Evolutionary conservation across 1,140 invertebrate genomes (phyloP), one percentile per base, ranked within the genome.

Genomic region (Aphaenogaster floridana): DNA sequence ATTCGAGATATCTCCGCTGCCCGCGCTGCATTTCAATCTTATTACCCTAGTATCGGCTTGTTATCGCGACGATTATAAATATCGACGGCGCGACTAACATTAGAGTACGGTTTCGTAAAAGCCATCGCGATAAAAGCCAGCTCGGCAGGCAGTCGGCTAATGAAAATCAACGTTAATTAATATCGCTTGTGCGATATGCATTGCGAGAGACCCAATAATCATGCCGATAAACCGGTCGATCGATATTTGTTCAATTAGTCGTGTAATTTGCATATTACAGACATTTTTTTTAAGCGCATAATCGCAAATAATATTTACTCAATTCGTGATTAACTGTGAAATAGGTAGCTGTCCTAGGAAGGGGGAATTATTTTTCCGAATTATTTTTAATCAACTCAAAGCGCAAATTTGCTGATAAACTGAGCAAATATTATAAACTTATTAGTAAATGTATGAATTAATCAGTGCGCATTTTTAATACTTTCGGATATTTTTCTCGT

Each of bases 91-190:
- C 74, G 17, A 57, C 34, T 21, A 17, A 74, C 50, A 54, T 54
- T 2, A 15, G 4, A 34, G 39, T 50, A 34, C 28, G 61, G 17
- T 66, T 66, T 28, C 15, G 28, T 69, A 69, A 80, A 80, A 77
- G 74, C 54, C 28, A 50, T 34, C 45, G 15, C 9, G 28, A 50
- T 39, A 39, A 79, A 79, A 83, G 42, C 42, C 42, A 63, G 39
- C 48, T 54, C 17, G 68, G 45, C 17, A 74, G 42, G 36, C 45
- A 64, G 13, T 36, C 17, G 42, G 45, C 86, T 89, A 86, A 63
- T 57, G 52, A 59, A 57, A 57, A 74, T 74, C 81, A 74, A 50
- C 45, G 61, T 86, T 89, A 80, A 89, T 89, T 89, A 79, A 89
- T 89, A 57, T 66, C 11, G 45, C 68, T 45, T 5, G 86, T 17